Evolutionary conservation across 2,797 vertebrate species (phyloP), one percentile per base, ranked within the genome.

Genomic region (Anguilla pacifica): DNA sequence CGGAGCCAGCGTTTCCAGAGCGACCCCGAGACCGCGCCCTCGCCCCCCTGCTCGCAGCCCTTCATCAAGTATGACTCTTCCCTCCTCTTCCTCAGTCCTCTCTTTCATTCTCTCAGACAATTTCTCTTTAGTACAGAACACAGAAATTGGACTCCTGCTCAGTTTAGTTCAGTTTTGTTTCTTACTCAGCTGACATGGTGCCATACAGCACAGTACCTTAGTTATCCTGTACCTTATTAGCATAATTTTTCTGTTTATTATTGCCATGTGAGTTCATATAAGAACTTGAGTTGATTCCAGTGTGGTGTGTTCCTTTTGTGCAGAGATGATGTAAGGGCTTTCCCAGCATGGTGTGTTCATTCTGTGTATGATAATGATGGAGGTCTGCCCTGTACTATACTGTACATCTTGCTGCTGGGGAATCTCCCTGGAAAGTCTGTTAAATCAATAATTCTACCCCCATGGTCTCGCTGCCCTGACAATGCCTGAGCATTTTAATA

Each of bases 1-100:
- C 95, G 97, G 93, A 97, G 97, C 91, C 97, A 97, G 92, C 97
- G 97, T 88, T 98, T 97, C 94, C 97, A 97, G 92, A 91, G 96
- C 35, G 98, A 99, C 93, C 97, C 97, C 0, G 98, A 98, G 55
- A 94, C 96, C 22, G 97, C 98, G 13, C 98, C 98, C 19, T 99
- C 98, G 89, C 97, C 98, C 1, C 97, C 98, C 19, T 96, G 97
- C 91, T 92, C 96, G 89, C 98, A 98, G 88, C 97, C 96, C 91
- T 97, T 97, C 91, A 96, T 97, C 94, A 96, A 96, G 97, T 97
- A 95, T 96, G 96, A n/a, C 39, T 11, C 35, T 6, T 3, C 1
- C 46, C 1, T 49, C 49, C 15, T 43, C 39, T n/a, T 35, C 59
- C 19, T 46, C 43, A 22, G 39, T 6, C 46, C 74, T 43, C 74